Conservation (phyloP, 1,140 invertebrate genomes). For the Leptopilina boulardi region DNA sequence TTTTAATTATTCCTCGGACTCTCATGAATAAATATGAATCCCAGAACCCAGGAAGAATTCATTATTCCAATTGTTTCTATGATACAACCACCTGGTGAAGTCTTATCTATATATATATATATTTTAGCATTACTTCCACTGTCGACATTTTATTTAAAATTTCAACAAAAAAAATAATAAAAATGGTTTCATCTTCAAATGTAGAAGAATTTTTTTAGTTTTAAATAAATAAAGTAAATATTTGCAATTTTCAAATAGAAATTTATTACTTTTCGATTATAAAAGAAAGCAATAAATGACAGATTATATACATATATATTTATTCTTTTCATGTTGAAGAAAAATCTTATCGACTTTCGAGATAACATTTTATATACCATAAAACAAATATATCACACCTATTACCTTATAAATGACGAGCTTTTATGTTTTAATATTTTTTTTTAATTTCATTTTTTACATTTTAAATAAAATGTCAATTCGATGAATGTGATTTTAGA, state of each 20-base stretch:
- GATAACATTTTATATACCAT: neutral
- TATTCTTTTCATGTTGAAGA: neutral
- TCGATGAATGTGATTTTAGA: neutral
- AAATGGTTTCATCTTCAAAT: neutral
- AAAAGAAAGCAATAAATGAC: neutral
- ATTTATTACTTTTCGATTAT: neutral
- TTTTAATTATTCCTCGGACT: constrained; percentile 49
- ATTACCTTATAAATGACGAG: neutral
- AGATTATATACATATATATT: too few species aligned
- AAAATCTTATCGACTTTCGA: neutral
- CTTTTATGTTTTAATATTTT: neutral
- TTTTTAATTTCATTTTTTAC: neutral
- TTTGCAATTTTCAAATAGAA: neutral
- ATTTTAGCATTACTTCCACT: neutral
- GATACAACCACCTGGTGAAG: neutral
- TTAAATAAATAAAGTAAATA: neutral
- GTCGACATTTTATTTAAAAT: neutral
- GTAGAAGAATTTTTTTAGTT: neutral
- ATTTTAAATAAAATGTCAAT: neutral
- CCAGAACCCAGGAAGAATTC: constrained; percentile 32
- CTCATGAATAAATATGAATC: constrained; percentile 51
- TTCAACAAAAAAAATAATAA: neutral
- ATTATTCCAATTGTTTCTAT: constrained; percentile 17
- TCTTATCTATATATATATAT: too few species aligned
- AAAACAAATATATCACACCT: neutral